Base-by-base conservation (phyloP, 2,888 invertebrate genomes). In the Ornithoptera priamus region DNA sequence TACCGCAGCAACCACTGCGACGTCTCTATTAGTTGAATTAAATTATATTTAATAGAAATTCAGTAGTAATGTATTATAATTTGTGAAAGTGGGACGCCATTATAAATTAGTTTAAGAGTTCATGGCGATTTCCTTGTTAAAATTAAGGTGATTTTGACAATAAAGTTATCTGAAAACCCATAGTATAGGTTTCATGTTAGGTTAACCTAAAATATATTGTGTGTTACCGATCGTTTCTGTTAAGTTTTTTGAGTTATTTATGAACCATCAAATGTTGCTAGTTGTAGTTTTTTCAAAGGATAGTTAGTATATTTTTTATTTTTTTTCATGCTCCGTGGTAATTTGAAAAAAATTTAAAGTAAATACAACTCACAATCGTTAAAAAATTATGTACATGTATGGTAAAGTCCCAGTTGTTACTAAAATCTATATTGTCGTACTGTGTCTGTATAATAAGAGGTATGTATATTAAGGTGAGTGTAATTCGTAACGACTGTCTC, bases 1-100 rank as follows among this genome's bases (percentile, higher is more conserved):
- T 62, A 74, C 76, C 75, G 75, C 72, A 74, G 78, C 77, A 77
- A 73, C 75, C 73, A 76, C 72, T 74, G 68, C 71, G 62, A 72
- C 62, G 10, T 39, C 39, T 39, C 39, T 39, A 39, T 20, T n/a
- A 39, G 30, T 30, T 59, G 59, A 53, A 18, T 5, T 18, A 5
- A n/a, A 18, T 18, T 2, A 46, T 0, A 46, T 46, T 12, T 53
- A n/a, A 5, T 6, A n/a, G 18, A 53, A 6, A 12, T 53, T 53
- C 18, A 18, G 18, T 53, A 18, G 18, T 53, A 7, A 30, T n/a
- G n/a, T 46, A 12, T 15, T 46, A 58, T 22, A 22, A 58, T 22
- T 58, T 58, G n/a, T 5, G 57, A 58, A 22, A 58, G 57, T n/a
- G 10, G 57, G 8, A 58, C 22, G n/a, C 18, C 7, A 7, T 53